Base-by-base conservation (phyloP, 2,797 vertebrate genomes). In the Cryptoprocta ferox region DNA sequence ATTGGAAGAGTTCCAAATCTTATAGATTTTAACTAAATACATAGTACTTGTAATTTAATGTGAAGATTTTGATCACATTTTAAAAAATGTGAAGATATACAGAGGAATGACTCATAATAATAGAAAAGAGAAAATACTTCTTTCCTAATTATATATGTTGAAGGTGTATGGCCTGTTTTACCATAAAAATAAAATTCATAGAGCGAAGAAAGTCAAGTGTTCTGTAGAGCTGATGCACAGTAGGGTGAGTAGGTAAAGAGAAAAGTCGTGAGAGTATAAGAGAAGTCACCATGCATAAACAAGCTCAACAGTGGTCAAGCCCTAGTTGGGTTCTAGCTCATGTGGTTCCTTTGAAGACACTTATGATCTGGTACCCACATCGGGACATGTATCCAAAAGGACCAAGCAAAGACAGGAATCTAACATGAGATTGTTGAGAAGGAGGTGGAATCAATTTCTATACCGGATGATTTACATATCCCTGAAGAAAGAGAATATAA, bases 351-450 rank as follows among this genome's bases (percentile, higher is more conserved):
- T 4, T 24, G 37, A 13, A 86, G 45, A 50, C 0, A 14, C n/a
- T 75, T 56, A 30, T 84, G 16, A 4, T 4, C 6, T 2, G 16
- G 3, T 59, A 9, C 10, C 0, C 13, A 13, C 3, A 0, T 32
- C 21, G 71, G 53, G 26, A 78, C 18, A 28, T 59, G 26, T 2
- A 30, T 37, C 6, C 24, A 19, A 15, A 73, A 71, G 35, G 6
- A 32, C 2, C 16, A 48, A 53, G 3, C 39, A 75, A 32, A 73
- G 30, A 5, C 56, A 21, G 3, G 26, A 68, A 65, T 59, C 10
- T 37, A 19, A 56, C 8, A 63, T 3, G 10, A 32, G 56, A 0
- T 2, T 79, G 28, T 18, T 86, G 45, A 61, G 45, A 24, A 83
- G 18, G 86, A 35, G 63, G 5, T 9, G 9, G 7, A 13, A 2